These are phyloP conservation scores for Petroica traversi DNA, from an alignment of 2,113 vertebrate species.

Conservation along the genomic window DNA sequence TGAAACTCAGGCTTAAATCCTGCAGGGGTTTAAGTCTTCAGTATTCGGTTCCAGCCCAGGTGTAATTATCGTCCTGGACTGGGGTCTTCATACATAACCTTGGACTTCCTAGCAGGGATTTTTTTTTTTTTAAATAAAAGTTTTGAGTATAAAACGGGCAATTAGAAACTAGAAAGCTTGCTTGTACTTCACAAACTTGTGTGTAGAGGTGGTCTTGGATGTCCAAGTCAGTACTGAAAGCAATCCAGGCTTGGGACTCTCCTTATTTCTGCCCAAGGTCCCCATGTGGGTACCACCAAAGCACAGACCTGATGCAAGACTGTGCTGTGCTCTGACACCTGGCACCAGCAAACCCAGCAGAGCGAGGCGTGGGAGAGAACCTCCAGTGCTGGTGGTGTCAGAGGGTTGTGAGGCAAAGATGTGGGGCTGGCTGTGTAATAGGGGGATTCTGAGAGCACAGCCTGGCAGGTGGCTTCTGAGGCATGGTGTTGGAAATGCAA, in stretches of 20 bases:
- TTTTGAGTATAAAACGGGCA: background rate
- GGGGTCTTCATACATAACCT: background rate
- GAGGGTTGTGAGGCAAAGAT: background rate
- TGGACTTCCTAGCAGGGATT: background rate
- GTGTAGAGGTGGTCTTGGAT: background rate
- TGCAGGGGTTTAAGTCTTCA: background rate
- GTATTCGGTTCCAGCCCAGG: background rate
- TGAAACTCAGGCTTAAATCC: background rate
- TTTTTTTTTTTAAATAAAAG: background rate
- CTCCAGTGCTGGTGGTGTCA: background rate
- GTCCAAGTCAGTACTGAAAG: background rate
- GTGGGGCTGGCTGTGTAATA: background rate
- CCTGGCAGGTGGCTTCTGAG: background rate
- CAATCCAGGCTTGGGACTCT: background rate
- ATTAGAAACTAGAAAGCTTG: background rate
- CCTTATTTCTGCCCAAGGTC: background rate
- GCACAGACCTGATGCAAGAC: background rate
- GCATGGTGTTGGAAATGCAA: background rate
- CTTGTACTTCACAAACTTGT: background rate
- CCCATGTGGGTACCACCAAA: background rate
- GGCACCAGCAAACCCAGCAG: background rate
- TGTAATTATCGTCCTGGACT: background rate
- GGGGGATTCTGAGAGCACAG: background rate
- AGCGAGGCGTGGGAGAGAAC: fast-evolving
- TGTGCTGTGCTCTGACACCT: background rate